Conservation (phyloP, 2,797 vertebrate species). For the Pseudomugil gertrudae region DNA sequence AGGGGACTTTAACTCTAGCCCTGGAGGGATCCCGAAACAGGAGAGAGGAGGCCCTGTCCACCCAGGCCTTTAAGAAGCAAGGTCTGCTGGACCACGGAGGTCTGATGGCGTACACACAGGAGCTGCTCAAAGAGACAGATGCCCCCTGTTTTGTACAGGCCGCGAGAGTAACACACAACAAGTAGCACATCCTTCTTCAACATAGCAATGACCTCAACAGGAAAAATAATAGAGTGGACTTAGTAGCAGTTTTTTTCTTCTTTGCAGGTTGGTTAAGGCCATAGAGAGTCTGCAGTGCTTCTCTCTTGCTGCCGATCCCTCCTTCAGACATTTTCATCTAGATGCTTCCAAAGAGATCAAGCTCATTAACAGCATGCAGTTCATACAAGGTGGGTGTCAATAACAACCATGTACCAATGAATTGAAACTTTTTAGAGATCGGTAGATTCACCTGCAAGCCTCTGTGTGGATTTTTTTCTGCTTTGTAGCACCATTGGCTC, state of each 20-base stretch:
- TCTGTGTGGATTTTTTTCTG: constrained; percentile 2
- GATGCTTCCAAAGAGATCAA: constrained; percentile 91
- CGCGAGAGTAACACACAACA: constrained; percentile 90
- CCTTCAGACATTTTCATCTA: constrained; percentile 91
- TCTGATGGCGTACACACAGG: constrained; percentile 91
- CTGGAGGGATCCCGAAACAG: constrained; percentile 87
- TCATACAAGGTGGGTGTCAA: constrained; percentile 85
- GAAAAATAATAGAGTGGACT: not conserved
- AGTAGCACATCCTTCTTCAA: constrained; percentile 69
- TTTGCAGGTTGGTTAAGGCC: constrained; percentile 86
- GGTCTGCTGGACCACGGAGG: constrained; percentile 91
- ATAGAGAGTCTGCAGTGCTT: constrained; percentile 92
- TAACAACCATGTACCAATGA: not conserved
- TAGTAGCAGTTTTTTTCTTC: not conserved
- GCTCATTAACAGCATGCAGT: constrained; percentile 86
- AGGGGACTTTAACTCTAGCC: constrained; percentile 82
- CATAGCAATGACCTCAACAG: no score
- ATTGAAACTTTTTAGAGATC: not conserved
- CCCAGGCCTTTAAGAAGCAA: constrained; percentile 89
- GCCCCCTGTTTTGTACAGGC: constrained; percentile 95
- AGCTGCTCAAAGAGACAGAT: constrained; percentile 94
- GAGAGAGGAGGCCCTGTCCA: constrained; percentile 81
- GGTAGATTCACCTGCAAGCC: not conserved
- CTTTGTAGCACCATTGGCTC: constrained; percentile 89
- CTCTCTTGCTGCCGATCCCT: constrained; percentile 86